Evolutionary conservation across 2,113 vertebrate species (phyloP).

Genomic region (Trochalopteron elliotii): DNA sequence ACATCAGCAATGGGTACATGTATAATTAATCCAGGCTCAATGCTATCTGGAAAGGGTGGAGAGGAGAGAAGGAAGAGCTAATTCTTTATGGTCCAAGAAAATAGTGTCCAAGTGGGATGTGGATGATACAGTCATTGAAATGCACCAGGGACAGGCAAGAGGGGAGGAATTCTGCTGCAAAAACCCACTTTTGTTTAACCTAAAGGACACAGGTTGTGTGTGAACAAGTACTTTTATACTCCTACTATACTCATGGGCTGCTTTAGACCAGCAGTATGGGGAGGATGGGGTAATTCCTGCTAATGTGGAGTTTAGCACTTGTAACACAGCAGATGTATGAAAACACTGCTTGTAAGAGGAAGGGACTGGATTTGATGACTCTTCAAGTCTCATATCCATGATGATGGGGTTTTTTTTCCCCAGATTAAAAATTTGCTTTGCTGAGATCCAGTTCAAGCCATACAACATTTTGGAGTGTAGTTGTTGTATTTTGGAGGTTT

Average conservation of each 20-base stretch:
- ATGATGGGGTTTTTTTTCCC: fast-evolving
- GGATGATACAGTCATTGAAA: neutral
- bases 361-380: neutral
- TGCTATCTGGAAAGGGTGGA: neutral
- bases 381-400: neutral
- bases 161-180: neutral
- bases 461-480: neutral
- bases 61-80: neutral
- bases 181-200: neutral
- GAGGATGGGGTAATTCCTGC: neutral
- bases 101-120: neutral
- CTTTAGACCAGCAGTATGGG: neutral
- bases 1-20: neutral
- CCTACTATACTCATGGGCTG: neutral
- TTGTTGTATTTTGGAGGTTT: neutral
- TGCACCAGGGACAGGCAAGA: neutral
- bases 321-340: neutral
- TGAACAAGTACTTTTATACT: neutral
- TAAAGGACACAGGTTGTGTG: neutral
- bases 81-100: neutral
- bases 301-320: neutral
- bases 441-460: neutral
- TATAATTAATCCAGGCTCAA: neutral
- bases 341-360: neutral
- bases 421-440: neutral